Conservation (phyloP, 2,888 invertebrate genomes). For the Lysandra coridon region DNA sequence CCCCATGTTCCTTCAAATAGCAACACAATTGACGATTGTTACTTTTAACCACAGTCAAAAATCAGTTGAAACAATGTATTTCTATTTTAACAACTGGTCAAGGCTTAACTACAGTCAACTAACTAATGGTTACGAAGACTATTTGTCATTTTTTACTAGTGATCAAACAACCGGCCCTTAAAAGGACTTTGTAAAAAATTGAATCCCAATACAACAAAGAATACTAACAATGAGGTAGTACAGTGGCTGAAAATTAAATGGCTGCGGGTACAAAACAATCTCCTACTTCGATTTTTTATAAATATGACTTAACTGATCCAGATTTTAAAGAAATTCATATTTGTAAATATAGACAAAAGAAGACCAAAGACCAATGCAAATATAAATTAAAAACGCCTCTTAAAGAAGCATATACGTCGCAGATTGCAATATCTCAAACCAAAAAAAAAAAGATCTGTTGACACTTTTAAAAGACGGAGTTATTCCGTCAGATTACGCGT, state of each 20-base stretch:
- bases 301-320: neutral
- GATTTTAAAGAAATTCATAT: neutral
- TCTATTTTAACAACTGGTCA: no score
- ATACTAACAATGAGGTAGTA: neutral
- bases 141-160: no score
- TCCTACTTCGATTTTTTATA: neutral
- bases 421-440: constrained; percentile 1
- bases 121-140: no score
- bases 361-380: neutral
- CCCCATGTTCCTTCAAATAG: no score
- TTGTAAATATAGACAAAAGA: neutral
- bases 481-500: constrained; percentile 1
- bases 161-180: no score
- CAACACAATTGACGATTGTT: no score
- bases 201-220: neutral
- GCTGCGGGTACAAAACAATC: neutral
- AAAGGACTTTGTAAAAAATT: neutral
- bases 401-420: neutral
- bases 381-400: neutral
- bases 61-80: no score
- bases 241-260: neutral
- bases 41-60: no score
- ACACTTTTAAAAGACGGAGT: constrained; percentile 1
- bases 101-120: no score
- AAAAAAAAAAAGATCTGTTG: neutral